Base-by-base conservation (phyloP, 2,888 invertebrate genomes). In the Tenthredo livida region DNA sequence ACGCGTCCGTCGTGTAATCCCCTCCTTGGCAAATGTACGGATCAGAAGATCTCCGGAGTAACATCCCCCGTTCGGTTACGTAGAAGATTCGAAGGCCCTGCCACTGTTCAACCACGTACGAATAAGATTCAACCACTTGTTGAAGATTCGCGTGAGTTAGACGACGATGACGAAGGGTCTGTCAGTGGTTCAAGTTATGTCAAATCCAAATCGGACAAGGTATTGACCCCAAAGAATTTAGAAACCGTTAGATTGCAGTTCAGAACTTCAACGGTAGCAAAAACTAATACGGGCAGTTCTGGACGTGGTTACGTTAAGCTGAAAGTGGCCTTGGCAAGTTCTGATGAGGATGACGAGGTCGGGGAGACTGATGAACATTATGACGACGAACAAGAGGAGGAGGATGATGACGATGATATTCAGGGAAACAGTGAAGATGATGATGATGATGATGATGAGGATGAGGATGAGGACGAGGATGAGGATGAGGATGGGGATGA, bases 361-460 rank as follows among this genome's bases (percentile, higher is more conserved):
- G 88, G 88, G 29, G 89, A 90, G 29, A 89, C 90, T 33, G 90
- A 91, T 37, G 89, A 91, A 9, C 88, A 90, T 47, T 89, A 92
- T 0, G 89, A 90, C 6, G 89, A 89, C 5, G 87, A 87, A 65
- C 87, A 90, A 47, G 88, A 88, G 25, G 88, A 89, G 47, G 88
- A 88, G 3, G 87, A 88, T 47, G 88, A 89, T 78, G 85, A 86
- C 72, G 87, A 86, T 40, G 77, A 85, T 25, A 89, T 90, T 33
- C 90, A 91, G 33, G 89, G 90, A 9, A 88, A 90, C 40, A 89
- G 92, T 0, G 89, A 90, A 7, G 89, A 89, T 4, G 87, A 87
- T 65, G 87, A 90, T 37, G 88, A 89, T 33, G 86, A 88, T 43
- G 88, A 89, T 47, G 88, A 90, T 78, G 85, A 86, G 65, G 29